phyloP scores from a whole-genome alignment of 2,888 invertebrate species.

The Sturmia bella region DNA sequence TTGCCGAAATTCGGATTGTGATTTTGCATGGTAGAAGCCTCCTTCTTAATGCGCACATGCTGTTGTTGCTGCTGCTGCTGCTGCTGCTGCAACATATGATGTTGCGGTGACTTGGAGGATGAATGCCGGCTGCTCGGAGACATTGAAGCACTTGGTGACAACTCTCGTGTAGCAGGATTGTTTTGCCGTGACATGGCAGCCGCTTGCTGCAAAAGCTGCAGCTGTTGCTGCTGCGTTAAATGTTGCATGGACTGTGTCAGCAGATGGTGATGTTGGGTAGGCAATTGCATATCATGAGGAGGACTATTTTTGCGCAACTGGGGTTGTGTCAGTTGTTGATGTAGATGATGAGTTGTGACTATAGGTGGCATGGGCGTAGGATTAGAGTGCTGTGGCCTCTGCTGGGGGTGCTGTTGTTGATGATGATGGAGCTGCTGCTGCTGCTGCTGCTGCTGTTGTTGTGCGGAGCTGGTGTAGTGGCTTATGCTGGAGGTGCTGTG shows the following conservation, averaged over 20 bases:
- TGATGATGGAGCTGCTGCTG: slow-evolving; percentile 74
- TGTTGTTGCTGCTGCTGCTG: too few species aligned
- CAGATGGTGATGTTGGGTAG: slow-evolving; percentile 74
- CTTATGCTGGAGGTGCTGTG: slow-evolving; percentile 62
- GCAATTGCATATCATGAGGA: slow-evolving; percentile 75
- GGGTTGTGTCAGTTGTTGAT: slow-evolving; percentile 79
- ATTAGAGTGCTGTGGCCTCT: slow-evolving; percentile 78
- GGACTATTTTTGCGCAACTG: slow-evolving; percentile 77
- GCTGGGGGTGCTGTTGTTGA: slow-evolving; percentile 67
- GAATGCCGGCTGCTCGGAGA: slow-evolving; percentile 77
- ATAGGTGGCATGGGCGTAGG: slow-evolving; percentile 74
- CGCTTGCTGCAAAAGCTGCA: slow-evolving; percentile 79
- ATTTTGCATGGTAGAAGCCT: slow-evolving; percentile 74
- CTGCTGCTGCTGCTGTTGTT: slow-evolving; percentile 71
- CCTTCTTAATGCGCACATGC: slow-evolving; percentile 80
- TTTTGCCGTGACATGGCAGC: slow-evolving; percentile 77
- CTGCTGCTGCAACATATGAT: slow-evolving; percentile 77
- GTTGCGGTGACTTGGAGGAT: slow-evolving; percentile 75
- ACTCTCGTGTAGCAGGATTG: slow-evolving; percentile 71
- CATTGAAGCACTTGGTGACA: slow-evolving; percentile 77
- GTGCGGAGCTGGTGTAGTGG: slow-evolving; percentile 46
- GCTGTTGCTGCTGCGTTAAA: slow-evolving; percentile 80
- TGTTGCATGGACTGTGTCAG: slow-evolving; percentile 80
- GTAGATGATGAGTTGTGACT: slow-evolving; percentile 80
- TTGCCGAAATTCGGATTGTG: slow-evolving; percentile 70